Base-by-base conservation (phyloP, 2,888 invertebrate species). In the Agonum fuliginosum region DNA sequence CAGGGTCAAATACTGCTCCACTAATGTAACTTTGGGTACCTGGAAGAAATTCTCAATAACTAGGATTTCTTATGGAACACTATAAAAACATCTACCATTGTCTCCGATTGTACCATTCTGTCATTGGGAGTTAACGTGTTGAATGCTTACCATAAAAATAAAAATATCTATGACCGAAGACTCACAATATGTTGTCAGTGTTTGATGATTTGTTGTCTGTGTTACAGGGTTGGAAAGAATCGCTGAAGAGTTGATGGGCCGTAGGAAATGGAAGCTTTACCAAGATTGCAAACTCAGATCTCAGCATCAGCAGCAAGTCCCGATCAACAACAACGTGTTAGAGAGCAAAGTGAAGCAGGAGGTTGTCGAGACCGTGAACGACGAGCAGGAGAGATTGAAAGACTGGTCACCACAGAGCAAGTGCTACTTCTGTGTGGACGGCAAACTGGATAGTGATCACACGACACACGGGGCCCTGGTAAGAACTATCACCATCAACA, bases 231-330 rank as follows among this genome's bases (percentile, higher is more conserved):
- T 96, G 94, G 95, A 96, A 94, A 93, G 95, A 91, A 94, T 96
- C 91, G 95, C 95, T 91, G 95, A 96, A 91, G 95, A 95, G 94
- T 95, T 95, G 93, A 95, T 96, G 96, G 96, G 95, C 91, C 94
- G 95, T 91, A 93, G 95, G 93, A 95, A 94, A 95, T 96, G 96
- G 95, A 95, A 95, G 92, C 92, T 94, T 90, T 95, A 95, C 89
- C 95, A 95, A 92, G 95, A 95, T 91, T 87, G 87, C 83, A 86
- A 87, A 86, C 86, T 86, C 83, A 87, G 87, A 84, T 87, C 84
- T 85, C 86, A 87, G 84, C 84, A 86, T 83, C 85, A 86, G 86
- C 78, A 82, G 80, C 80, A 81, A 80, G 78, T 88, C 87, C 87
- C 86, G 81, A 83, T 86, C 83, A 86, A 86, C 75, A 81, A 48